phyloP scores from a whole-genome alignment of 1,140 invertebrate species.

The Drosophila insularis region DNA sequence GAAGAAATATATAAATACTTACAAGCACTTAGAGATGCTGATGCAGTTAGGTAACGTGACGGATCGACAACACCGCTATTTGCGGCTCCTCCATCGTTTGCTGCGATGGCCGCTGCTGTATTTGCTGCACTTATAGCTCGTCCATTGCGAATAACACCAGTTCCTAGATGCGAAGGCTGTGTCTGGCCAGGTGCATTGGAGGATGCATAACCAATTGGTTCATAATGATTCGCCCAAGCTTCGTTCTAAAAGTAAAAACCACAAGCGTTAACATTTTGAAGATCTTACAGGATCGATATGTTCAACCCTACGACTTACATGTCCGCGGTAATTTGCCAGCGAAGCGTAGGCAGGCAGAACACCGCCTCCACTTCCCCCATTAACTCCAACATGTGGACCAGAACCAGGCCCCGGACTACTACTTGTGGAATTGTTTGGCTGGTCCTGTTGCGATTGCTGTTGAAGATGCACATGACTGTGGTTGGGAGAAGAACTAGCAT shows the following conservation, averaged over 20 bases:
- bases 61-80: constrained; percentile 38
- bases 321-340: constrained; percentile 72
- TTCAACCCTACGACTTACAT: constrained; percentile 57
- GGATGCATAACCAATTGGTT: constrained; percentile 66
- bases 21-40: constrained; percentile 84
- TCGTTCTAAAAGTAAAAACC: constrained; percentile 57
- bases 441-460: constrained; percentile 53
- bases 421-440: constrained; percentile 61
- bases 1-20: constrained; percentile 59
- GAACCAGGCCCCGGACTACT: constrained; percentile 60
- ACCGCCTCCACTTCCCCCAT: constrained; percentile 37
- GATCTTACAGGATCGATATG: neutral
- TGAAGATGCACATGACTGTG: constrained; percentile 24
- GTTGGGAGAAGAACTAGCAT: neutral
- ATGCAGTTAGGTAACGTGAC: constrained; percentile 75
- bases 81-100: constrained; percentile 32
- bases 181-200: constrained; percentile 38
- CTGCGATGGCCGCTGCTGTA: constrained; percentile 55
- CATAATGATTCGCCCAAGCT: constrained; percentile 63
- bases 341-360: constrained; percentile 75
- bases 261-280: constrained; percentile 4
- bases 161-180: constrained; percentile 39
- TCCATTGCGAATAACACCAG: constrained; percentile 73
- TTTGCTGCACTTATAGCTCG: constrained; percentile 52
- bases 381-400: constrained; percentile 44